Conservation (phyloP, 2,113 vertebrate species). For the Barbus barbus region DNA sequence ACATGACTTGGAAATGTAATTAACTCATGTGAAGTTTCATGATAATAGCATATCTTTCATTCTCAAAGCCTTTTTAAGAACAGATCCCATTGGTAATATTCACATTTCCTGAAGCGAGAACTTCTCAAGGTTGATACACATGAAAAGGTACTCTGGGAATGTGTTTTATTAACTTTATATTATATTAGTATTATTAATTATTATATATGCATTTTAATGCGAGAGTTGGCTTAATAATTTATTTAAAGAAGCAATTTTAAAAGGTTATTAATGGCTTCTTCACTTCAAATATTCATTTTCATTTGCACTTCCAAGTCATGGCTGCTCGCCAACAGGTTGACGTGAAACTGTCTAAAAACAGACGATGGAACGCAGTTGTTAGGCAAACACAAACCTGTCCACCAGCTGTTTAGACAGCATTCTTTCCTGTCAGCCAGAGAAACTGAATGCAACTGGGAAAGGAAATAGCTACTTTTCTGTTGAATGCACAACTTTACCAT, state of each 20-base stretch:
- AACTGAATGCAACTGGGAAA: slow-evolving; percentile 71
- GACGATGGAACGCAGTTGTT: neutral
- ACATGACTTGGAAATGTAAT: slow-evolving; percentile 23
- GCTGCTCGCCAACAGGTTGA: neutral
- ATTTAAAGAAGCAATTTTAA: neutral
- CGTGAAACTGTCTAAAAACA: neutral
- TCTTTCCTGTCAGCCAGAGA: slow-evolving; percentile 65
- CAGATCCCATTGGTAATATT: slow-evolving; percentile 28
- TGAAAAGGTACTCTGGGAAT: slow-evolving; percentile 29
- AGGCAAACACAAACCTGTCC: neutral
- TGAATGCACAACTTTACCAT: neutral
- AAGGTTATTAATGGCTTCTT: neutral
- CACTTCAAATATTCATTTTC: neutral
- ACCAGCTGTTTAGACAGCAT: slow-evolving; percentile 37
- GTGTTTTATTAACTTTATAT: slow-evolving; percentile 18
- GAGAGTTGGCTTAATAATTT: slow-evolving; percentile 15
- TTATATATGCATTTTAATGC: neutral
- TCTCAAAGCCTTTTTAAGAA: slow-evolving; percentile 27
- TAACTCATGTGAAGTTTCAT: slow-evolving; percentile 34
- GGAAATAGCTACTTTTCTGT: slow-evolving; percentile 61
- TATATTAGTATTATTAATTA: slow-evolving; percentile 22
- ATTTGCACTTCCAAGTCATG: slow-evolving; percentile 13
- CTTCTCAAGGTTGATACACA: slow-evolving; percentile 35
- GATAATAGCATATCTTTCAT: slow-evolving; percentile 30
- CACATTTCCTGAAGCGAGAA: slow-evolving; percentile 19